A percentile compares a stretch with the other conserved stretches of the same genome.
These are phyloP conservation scores for Pituophis catenifer DNA, from an alignment of 2,113 vertebrate genomes.

Conservation along the genomic window DNA sequence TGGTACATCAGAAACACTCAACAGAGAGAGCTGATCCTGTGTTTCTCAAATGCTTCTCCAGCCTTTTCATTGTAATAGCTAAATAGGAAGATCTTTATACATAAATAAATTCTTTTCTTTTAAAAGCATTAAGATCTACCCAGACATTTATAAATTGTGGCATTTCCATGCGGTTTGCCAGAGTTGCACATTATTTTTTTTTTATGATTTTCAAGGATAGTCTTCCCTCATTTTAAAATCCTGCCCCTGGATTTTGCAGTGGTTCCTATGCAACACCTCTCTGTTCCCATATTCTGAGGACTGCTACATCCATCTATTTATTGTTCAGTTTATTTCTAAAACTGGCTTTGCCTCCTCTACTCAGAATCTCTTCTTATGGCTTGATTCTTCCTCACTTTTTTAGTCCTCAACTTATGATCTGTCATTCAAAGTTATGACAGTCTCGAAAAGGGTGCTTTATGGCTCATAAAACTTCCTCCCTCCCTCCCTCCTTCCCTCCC, in stretches of 20 bases:
- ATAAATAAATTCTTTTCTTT: neutral
- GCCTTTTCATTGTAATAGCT: neutral
- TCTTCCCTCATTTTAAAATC: neutral
- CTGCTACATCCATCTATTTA: neutral
- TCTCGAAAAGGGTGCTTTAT: neutral
- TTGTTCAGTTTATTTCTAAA: neutral
- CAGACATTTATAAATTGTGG: neutral
- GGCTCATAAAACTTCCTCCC: neutral
- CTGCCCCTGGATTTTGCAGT: neutral
- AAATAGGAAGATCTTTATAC: neutral
- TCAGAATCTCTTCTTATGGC: neutral
- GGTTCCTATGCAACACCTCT: neutral
- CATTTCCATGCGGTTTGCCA: neutral
- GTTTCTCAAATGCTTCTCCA: conserved; percentile 4
- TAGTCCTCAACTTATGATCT: neutral
- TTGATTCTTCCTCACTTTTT: neutral
- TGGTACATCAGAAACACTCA: neutral
- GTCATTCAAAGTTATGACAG: neutral
- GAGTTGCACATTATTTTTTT: neutral
- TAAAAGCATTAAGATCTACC: neutral
- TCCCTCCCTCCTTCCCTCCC: too few relatives aligned
- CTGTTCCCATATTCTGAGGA: neutral
- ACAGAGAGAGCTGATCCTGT: neutral
- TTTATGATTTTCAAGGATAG: neutral
- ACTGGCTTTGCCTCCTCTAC: neutral